phyloP scores from a whole-genome alignment of 2,888 invertebrate genomes.

The Rhyacophila evoluta region DNA sequence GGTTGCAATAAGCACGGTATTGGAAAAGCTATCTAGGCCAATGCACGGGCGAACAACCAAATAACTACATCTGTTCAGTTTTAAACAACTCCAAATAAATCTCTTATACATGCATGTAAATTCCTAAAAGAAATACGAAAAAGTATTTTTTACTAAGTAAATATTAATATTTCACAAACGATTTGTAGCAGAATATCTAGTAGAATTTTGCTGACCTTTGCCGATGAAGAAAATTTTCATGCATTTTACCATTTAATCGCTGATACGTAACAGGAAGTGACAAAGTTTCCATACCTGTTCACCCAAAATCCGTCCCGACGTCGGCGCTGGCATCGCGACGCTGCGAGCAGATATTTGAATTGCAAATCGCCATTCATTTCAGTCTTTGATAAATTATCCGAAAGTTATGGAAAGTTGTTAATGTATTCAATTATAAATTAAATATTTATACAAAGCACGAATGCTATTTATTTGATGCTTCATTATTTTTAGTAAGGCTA shows the following conservation, averaged over 20 bases:
- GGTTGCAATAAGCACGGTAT: too few relatives aligned
- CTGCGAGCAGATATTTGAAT: conserved; percentile 46
- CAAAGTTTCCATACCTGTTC: conserved; percentile 11
- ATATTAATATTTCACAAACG: too few relatives aligned
- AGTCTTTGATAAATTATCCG: conserved; percentile 52
- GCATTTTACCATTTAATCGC: neutral
- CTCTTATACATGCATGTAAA: too few relatives aligned
- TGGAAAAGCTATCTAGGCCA: too few relatives aligned
- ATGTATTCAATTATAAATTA: conserved; percentile 48
- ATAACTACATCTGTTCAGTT: too few relatives aligned
- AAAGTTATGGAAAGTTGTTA: conserved; percentile 47
- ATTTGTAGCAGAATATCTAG: too few relatives aligned
- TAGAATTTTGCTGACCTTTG: too few relatives aligned
- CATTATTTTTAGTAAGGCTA: conserved; percentile 5
- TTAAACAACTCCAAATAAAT: too few relatives aligned
- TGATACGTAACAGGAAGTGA: neutral
- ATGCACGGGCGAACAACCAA: too few relatives aligned
- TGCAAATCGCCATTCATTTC: conserved; percentile 53
- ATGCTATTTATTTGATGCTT: conserved; percentile 11
- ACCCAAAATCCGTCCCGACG: neutral
- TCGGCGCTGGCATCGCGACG: neutral
- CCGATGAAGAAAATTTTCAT: too few relatives aligned
- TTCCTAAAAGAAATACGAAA: too few relatives aligned
- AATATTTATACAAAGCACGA: conserved; percentile 25
- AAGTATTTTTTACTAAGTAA: too few relatives aligned